Evolutionary conservation across 2,888 invertebrate species (phyloP), one percentile per base, ranked within the genome.

Genomic region (Eilema griseolum): DNA sequence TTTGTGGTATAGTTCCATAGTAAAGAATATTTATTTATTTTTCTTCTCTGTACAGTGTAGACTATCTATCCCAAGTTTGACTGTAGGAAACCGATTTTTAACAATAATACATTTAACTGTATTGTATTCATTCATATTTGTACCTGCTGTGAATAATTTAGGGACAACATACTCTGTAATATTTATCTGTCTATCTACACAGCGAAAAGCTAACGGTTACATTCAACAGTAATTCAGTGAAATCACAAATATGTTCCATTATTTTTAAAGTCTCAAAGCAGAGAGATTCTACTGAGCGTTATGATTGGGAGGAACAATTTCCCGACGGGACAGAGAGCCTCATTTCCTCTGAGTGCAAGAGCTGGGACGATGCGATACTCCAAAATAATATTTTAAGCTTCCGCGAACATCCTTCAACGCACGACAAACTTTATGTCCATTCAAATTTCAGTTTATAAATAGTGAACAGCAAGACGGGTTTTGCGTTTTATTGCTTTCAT

Each of bases 291-390:
- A 89, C 88, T 90, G 89, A 90, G 89, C 90, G 91, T 91, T 93
- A 93, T 93, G 93, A 93, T 94, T 92, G 90, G 90, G 88, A 90
- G 90, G 92, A 91, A 92, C 93, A 93, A 94, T 94, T 94, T 94
- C 94, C 94, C 94, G 92, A 81, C 89, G 92, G 93, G 88, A 88
- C 92, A 91, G 92, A 90, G 90, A 89, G 89, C 87, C 93, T 94
- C 93, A 94, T 95, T 95, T 95, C 95, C 95, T 93, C 90, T 77
- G 82, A 88, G 88, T 87, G 88, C 89, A 85, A 86, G 86, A 88
- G 88, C 84, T 86, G 83, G 83, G 83, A 84, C 86, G 85, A 87
- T 88, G 86, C 87, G 88, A 88, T 88, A 87, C 88, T 91, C 86
- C 89, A 85, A 92, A 94, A 93, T 93, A 93, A 94, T 93, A 93